These are phyloP conservation scores for Setipinna tenuifilis DNA, from an alignment of 2,797 vertebrate genomes.

Conservation along the genomic window DNA sequence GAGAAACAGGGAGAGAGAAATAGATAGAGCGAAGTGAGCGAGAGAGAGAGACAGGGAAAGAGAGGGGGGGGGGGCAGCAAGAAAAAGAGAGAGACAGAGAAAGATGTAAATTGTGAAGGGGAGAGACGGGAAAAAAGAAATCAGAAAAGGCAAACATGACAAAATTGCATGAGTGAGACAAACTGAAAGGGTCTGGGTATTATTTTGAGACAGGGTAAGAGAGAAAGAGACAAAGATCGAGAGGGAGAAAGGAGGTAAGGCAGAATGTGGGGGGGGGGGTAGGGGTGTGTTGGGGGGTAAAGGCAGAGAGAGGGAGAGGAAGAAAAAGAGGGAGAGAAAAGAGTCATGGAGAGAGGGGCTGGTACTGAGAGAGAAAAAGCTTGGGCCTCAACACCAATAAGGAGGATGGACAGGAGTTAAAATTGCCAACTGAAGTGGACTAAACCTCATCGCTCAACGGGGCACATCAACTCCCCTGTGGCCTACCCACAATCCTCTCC, in stretches of 20 bases:
- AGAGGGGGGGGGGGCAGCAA: no score
- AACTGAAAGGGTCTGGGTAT: no score
- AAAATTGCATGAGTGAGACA: neutral
- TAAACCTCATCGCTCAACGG: slow-evolving; percentile 10
- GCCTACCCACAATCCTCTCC: neutral
- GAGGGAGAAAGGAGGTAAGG: no score
- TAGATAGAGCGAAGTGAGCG: no score
- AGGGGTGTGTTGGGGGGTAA: no score
- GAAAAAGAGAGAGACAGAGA: neutral
- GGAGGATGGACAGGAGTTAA: slow-evolving; percentile 19
- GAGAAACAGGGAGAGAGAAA: slow-evolving; percentile 48
- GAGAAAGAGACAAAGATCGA: no score
- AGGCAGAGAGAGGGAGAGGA: neutral
- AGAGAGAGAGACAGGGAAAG: no score
- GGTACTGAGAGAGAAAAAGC: neutral
- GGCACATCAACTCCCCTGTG: slow-evolving; percentile 8
- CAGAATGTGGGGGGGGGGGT: neutral
- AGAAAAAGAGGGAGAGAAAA: neutral
- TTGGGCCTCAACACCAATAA: slow-evolving; percentile 8
- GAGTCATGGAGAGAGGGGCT: neutral
- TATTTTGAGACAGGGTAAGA: no score
- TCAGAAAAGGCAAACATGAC: neutral
- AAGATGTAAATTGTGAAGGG: neutral
- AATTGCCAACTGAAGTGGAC: slow-evolving; percentile 19
- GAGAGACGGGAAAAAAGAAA: neutral